Percentiles rank a stretch among this genome's conserved stretches.
phyloP scores from a whole-genome alignment of 2,888 invertebrate genomes.

The Sminthurides aquaticus region DNA sequence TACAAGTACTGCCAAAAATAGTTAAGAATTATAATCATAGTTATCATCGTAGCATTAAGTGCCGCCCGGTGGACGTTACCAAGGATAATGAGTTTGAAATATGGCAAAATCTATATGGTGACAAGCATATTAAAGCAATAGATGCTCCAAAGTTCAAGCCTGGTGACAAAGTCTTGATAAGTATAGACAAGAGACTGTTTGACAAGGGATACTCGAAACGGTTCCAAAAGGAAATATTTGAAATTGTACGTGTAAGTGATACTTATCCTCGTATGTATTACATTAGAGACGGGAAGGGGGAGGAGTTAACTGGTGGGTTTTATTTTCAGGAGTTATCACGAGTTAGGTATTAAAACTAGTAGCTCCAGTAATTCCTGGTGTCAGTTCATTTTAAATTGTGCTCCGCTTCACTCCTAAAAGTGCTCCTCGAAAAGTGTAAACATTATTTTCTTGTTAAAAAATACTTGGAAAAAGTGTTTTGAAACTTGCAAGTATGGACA shows the following conservation, averaged over 20 bases:
- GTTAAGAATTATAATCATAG: conserved; percentile 19
- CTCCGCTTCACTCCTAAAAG: no score
- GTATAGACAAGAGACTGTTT: conserved; percentile 2
- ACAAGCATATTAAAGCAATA: conserved; percentile 4
- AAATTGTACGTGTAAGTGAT: background rate
- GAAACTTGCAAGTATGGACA: no score
- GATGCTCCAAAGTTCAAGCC: conserved; percentile 4
- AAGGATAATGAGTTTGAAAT: conserved; percentile 18
- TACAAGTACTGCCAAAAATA: conserved; percentile 18
- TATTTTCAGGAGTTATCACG: background rate
- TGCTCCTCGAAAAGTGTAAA: no score
- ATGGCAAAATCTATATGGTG: conserved; percentile 19
- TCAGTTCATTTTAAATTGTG: no score
- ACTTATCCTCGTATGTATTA: background rate
- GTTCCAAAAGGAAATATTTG: background rate
- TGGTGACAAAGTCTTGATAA: conserved; percentile 23
- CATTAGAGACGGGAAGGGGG: background rate
- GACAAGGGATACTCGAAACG: background rate
- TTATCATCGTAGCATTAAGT: conserved; percentile 18
- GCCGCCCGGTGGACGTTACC: conserved; percentile 14
- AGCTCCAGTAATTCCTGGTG: no score
- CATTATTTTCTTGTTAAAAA: no score
- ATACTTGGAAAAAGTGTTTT: no score
- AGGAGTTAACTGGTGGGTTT: background rate
- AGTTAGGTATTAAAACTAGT: background rate